Conservation (phyloP, 2,797 vertebrate genomes). For the Balearica regulorum region DNA sequence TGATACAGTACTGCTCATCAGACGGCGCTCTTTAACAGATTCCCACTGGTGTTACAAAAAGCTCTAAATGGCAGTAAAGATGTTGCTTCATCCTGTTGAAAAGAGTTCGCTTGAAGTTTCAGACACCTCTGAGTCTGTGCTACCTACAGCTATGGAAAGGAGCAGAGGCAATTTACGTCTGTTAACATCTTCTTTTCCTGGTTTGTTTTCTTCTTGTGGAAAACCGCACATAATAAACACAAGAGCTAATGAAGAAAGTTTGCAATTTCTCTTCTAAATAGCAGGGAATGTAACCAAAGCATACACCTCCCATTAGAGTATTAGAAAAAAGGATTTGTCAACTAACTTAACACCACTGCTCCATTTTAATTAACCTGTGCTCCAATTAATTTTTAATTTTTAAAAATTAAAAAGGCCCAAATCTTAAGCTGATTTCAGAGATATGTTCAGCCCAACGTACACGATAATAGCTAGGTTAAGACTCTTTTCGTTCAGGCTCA, state of each 20-base stretch:
- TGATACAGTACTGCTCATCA: not conserved
- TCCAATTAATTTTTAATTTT: not conserved
- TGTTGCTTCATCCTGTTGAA: not conserved
- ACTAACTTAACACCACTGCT: not conserved
- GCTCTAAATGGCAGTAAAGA: not conserved
- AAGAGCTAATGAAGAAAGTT: not conserved
- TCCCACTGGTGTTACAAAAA: not conserved
- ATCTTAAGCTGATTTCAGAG: not conserved
- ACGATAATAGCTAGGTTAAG: not conserved
- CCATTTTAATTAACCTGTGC: not conserved
- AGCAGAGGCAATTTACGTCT: not conserved
- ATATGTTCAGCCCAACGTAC: not conserved
- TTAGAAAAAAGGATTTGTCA: not conserved
- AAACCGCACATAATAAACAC: not conserved
- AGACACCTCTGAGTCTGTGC: not conserved
- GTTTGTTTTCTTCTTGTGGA: not conserved
- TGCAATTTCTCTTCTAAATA: not conserved
- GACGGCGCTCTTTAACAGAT: not conserved
- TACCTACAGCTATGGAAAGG: not conserved
- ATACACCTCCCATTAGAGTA: not conserved
- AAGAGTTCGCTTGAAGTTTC: not conserved
- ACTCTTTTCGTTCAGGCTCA: not conserved
- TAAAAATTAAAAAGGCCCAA: not conserved
- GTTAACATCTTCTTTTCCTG: not conserved
- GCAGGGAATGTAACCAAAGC: not conserved